phyloP scores from a whole-genome alignment of 2,113 vertebrate species.

The Sporophila hypoxantha region DNA sequence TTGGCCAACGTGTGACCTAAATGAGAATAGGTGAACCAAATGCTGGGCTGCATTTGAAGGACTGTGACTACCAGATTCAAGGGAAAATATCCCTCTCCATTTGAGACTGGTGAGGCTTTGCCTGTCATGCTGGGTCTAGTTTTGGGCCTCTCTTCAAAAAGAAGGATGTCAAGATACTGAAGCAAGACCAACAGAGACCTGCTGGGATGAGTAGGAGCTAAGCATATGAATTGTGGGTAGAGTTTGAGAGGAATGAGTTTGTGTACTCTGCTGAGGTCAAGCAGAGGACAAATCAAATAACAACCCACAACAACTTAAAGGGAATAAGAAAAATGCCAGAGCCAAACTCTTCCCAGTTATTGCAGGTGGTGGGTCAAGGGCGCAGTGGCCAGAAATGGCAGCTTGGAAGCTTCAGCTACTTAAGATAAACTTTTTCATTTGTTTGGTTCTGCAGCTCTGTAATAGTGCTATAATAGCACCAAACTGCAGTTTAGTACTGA shows the following conservation, averaged over 20 bases:
- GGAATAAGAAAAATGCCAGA: background rate
- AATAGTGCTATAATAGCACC: background rate
- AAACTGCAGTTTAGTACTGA: background rate
- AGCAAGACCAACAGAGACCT: background rate
- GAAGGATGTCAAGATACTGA: background rate
- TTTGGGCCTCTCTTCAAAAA: background rate
- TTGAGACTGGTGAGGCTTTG: background rate
- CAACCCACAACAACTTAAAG: background rate
- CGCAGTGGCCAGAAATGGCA: background rate
- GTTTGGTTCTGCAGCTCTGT: background rate
- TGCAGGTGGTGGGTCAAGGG: background rate
- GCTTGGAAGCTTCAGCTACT: background rate
- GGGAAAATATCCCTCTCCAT: background rate
- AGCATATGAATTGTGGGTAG: background rate
- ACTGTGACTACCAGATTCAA: background rate
- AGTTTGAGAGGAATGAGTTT: background rate
- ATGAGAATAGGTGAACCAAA: background rate
- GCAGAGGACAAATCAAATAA: background rate
- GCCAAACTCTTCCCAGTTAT: background rate
- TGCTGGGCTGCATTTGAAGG: background rate
- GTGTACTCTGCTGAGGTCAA: background rate
- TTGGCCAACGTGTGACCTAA: background rate
- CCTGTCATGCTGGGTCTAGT: background rate
- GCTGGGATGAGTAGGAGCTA: background rate
- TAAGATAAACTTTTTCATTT: background rate